Conservation (phyloP, 2,797 vertebrate genomes). For the Danionella dracula region DNA sequence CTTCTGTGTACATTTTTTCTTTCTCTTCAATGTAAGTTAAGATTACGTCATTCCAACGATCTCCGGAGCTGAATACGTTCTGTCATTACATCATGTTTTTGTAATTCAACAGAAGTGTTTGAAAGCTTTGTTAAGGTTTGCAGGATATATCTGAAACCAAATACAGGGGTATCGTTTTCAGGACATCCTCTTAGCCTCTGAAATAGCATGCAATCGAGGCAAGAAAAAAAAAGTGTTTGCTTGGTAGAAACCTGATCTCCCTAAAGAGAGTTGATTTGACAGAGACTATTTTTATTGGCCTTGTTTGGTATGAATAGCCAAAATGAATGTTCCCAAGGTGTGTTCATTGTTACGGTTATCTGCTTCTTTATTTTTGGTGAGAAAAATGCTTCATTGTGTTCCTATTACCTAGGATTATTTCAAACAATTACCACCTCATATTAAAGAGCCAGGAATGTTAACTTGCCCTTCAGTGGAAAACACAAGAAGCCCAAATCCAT, state of each 20-base stretch:
- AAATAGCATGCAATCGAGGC: background rate
- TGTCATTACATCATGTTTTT: slow-evolving; percentile 13
- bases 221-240: background rate
- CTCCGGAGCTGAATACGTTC: background rate
- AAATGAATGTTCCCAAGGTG: background rate
- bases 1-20: background rate
- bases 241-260: background rate
- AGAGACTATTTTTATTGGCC: background rate
- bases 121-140: background rate
- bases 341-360: background rate
- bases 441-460: background rate
- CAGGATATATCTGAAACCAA: background rate
- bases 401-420: background rate
- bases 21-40: no score
- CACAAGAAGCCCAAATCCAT: background rate
- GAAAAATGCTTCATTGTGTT: background rate
- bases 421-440: background rate
- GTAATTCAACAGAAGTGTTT: background rate
- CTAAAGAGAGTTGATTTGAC: no score
- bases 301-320: background rate
- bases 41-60: background rate
- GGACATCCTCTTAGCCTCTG: background rate
- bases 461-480: background rate
- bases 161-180: background rate
- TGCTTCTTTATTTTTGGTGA: no score